phyloP scores from a whole-genome alignment of 2,113 vertebrate species.

The Tenrec ecaudatus region DNA sequence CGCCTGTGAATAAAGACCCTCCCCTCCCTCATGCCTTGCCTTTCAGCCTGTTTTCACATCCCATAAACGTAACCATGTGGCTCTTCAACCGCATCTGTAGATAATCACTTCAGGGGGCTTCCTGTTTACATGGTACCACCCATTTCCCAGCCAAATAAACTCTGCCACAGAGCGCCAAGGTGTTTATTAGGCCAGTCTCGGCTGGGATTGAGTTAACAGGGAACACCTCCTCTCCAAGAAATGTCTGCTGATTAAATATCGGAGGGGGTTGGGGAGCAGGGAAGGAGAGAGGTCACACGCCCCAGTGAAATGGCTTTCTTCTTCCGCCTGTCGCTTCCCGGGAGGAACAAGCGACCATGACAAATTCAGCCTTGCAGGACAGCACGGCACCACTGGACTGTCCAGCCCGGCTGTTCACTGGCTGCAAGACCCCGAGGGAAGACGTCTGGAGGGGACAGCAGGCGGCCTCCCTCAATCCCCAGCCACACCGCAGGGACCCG shows the following conservation, averaged over 20 bases:
- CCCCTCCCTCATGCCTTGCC: constrained; percentile 37
- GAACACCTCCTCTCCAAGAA: constrained; percentile 79
- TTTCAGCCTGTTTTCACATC: constrained; percentile 74
- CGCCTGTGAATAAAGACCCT: constrained; percentile 43
- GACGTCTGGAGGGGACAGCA: background rate
- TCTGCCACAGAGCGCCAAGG: constrained; percentile 70
- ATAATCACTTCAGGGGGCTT: constrained; percentile 83
- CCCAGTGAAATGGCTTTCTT: constrained; percentile 64
- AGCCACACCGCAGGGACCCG: background rate
- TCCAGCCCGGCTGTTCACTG: background rate
- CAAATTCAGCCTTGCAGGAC: background rate
- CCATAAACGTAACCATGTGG: constrained; percentile 81
- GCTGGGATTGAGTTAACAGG: constrained; percentile 81
- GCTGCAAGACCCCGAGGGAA: background rate
- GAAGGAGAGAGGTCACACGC: constrained; percentile 59
- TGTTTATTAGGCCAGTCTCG: constrained; percentile 79
- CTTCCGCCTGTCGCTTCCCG: background rate
- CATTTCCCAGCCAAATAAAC: constrained; percentile 83
- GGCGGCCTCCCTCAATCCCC: background rate
- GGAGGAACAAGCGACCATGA: constrained; percentile 40
- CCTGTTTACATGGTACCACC: constrained; percentile 83
- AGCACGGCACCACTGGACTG: background rate
- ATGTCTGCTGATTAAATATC: constrained; percentile 80
- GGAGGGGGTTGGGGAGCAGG: constrained; percentile 35
- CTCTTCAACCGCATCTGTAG: constrained; percentile 80